Percentiles rank a stretch among this genome's conserved stretches.
These are phyloP conservation scores for Alviniconcha strummeri DNA, from an alignment of 2,888 invertebrate species.

Conservation along the genomic window DNA sequence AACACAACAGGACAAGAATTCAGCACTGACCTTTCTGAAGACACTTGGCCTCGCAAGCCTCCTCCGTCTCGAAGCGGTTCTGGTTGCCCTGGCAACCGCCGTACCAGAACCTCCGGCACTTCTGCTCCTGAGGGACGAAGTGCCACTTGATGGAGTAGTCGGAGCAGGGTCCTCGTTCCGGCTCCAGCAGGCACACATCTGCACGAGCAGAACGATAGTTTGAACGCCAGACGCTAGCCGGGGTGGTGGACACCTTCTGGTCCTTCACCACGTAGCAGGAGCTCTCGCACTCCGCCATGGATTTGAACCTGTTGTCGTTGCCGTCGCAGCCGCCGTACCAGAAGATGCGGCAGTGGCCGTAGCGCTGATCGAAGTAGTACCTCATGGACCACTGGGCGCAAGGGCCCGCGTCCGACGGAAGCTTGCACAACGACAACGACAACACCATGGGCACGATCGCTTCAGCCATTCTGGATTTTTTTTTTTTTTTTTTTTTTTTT, in stretches of 20 bases:
- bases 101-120: conserved; percentile 83
- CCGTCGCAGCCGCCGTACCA: conserved; percentile 78
- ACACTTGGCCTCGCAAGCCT: conserved; percentile 38
- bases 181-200: conserved; percentile 76
- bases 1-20: not conserved
- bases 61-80: conserved; percentile 50
- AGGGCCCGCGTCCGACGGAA: conserved; percentile 79
- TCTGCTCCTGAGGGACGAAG: conserved; percentile 76
- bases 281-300: conserved; percentile 86
- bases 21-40: conserved; percentile 27
- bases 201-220: conserved; percentile 92
- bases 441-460: conserved; percentile 36
- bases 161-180: conserved; percentile 75
- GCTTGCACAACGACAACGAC: conserved; percentile 37
- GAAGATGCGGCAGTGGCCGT: conserved; percentile 84
- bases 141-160: conserved; percentile 62
- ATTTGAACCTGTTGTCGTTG: conserved; percentile 78
- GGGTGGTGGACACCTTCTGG: not conserved
- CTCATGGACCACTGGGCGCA: conserved; percentile 73
- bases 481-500: too few species aligned
- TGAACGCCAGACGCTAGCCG: conserved; percentile 76
- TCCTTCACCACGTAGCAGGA: conserved; percentile 38
- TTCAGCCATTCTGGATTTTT: conserved; percentile 14
- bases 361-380: conserved; percentile 81
- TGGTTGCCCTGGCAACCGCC: conserved; percentile 74